phyloP scores from a whole-genome alignment of 2,797 vertebrate species.

The Florisuga fusca region DNA sequence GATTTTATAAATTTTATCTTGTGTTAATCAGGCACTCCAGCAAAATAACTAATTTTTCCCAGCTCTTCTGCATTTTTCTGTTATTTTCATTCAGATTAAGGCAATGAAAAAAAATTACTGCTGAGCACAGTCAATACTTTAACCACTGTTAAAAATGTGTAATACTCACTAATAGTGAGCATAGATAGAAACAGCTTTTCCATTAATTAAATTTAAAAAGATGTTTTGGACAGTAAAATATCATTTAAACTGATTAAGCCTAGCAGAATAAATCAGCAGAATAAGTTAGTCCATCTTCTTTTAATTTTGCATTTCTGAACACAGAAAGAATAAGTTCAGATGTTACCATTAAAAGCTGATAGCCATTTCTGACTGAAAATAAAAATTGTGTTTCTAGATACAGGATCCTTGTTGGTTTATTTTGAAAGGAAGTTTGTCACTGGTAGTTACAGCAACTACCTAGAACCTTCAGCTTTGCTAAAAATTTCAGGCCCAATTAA shows the following conservation, averaged over 20 bases:
- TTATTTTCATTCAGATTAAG: neutral
- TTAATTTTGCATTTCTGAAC: neutral
- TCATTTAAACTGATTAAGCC: neutral
- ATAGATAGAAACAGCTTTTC: neutral
- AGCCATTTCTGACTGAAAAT: neutral
- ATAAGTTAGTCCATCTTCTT: neutral
- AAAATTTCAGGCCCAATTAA: conserved; percentile 11
- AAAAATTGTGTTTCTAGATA: neutral
- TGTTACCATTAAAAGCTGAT: neutral
- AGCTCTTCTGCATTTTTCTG: neutral
- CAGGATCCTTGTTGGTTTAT: neutral
- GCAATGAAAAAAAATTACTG: neutral
- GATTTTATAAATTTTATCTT: neutral
- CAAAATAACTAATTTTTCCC: neutral
- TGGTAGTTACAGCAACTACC: neutral
- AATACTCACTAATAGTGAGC: neutral
- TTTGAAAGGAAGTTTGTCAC: neutral
- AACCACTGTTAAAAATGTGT: neutral
- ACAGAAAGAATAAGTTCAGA: neutral
- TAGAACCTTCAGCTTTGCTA: neutral
- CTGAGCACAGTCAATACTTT: neutral
- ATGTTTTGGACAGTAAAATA: neutral
- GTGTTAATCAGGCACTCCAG: neutral
- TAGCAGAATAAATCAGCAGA: neutral
- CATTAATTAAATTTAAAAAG: neutral